Evolutionary conservation across 2,888 invertebrate species (phyloP).

Genomic region (Tuta absoluta): DNA sequence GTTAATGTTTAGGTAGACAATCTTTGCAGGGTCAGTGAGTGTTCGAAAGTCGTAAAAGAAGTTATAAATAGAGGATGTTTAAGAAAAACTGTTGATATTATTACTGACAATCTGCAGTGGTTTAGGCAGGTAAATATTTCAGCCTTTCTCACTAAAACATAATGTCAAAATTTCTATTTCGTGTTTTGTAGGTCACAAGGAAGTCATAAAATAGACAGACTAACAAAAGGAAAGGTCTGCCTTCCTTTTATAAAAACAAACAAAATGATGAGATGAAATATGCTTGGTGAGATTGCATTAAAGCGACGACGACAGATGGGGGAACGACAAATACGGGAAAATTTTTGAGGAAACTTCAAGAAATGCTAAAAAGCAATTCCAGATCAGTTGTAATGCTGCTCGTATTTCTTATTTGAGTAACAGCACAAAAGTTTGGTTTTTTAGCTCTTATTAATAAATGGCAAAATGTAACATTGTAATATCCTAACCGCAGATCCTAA

Average conservation of each 20-base stretch:
- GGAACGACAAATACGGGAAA: not conserved
- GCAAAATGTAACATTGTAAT: not conserved
- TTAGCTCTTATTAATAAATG: not conserved
- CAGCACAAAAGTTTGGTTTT: not conserved
- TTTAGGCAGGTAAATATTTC: too few species aligned
- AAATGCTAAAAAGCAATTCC: not conserved
- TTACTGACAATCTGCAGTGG: too few species aligned
- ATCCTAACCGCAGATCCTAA: not conserved
- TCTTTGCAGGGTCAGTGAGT: too few species aligned
- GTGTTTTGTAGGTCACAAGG: not conserved
- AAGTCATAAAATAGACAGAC: not conserved
- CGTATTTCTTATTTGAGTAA: too few species aligned
- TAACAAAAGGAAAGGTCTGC: not conserved
- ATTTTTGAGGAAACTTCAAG: too few species aligned
- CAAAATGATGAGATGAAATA: conserved; percentile 13
- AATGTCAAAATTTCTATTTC: too few species aligned
- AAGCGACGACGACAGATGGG: not conserved
- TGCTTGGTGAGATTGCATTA: conserved; percentile 7
- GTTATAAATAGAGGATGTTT: too few species aligned
- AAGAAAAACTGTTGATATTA: too few species aligned
- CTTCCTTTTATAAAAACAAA: not conserved
- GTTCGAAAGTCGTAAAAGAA: too few species aligned
- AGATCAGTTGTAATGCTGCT: not conserved
- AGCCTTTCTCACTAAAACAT: too few species aligned
- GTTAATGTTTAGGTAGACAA: not conserved